Evolutionary conservation across 2,113 vertebrate species (phyloP).

Genomic region (Raja brachyura): DNA sequence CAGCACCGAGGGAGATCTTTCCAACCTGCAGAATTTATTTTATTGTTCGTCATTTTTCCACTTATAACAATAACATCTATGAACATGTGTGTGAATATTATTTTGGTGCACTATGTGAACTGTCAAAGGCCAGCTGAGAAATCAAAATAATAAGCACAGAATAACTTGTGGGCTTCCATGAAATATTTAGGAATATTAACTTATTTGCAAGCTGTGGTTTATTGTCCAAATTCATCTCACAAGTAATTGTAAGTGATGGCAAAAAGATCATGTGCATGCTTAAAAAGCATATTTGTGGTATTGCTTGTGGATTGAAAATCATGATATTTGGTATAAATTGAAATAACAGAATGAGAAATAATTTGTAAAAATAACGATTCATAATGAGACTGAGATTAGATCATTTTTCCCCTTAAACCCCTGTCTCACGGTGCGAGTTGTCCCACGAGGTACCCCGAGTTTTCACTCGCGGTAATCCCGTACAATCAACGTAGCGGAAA

Average conservation of each 20-base stretch:
- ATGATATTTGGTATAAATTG: background rate
- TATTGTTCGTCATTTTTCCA: background rate
- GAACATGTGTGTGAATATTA: background rate
- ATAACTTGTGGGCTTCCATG: background rate
- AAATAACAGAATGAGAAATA: background rate
- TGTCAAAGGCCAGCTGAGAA: slow-evolving; percentile 6
- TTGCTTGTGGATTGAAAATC: background rate
- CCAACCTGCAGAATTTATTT: background rate
- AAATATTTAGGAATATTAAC: background rate
- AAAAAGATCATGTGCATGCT: background rate
- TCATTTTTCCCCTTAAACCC: background rate
- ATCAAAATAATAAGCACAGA: slow-evolving; percentile 9
- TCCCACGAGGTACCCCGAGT: no score
- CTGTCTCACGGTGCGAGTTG: no score
- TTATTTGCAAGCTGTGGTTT: background rate
- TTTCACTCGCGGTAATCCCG: no score
- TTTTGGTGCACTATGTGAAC: background rate
- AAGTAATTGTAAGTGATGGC: background rate
- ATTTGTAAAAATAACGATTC: background rate
- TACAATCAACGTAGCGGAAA: no score
- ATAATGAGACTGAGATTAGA: background rate
- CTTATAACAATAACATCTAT: slow-evolving; percentile 9
- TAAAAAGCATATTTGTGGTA: background rate
- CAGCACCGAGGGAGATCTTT: background rate
- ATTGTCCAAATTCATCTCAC: background rate